Evolutionary conservation across 2,888 invertebrate genomes (phyloP).

Genomic region (Netelia melanura): DNA sequence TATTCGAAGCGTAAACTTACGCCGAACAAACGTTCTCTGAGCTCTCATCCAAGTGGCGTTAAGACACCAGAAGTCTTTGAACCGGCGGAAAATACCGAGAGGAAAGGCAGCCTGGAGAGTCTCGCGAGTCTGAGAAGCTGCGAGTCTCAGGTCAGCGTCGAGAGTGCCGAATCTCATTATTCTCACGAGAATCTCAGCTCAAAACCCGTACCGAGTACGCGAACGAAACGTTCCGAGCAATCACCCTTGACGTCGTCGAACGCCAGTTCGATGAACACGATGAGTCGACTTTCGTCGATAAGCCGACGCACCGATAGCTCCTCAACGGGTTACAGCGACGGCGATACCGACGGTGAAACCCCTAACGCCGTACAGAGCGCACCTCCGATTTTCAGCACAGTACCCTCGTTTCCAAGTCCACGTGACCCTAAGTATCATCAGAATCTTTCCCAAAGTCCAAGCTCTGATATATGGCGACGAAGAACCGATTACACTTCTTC

Average conservation of each 20-base stretch:
- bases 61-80: slow-evolving; percentile 75
- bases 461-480: slow-evolving; percentile 81
- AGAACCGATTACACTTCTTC: slow-evolving; percentile 75
- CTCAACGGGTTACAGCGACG: slow-evolving; percentile 84
- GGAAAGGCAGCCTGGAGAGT: slow-evolving; percentile 87
- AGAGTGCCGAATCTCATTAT: slow-evolving; percentile 82
- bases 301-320: slow-evolving; percentile 81
- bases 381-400: slow-evolving; percentile 80
- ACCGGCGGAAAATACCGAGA: slow-evolving; percentile 80
- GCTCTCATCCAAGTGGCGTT: slow-evolving; percentile 66
- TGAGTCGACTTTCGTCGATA: slow-evolving; percentile 77
- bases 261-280: slow-evolving; percentile 74
- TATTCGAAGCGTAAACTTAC: slow-evolving; percentile 82
- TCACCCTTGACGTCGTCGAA: slow-evolving; percentile 73
- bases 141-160: slow-evolving; percentile 85
- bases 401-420: slow-evolving; percentile 77
- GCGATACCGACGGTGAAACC: slow-evolving; percentile 84
- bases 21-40: slow-evolving; percentile 79
- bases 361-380: slow-evolving; percentile 82
- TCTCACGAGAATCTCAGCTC: slow-evolving; percentile 78
- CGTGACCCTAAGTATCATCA: slow-evolving; percentile 78
- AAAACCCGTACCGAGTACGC: slow-evolving; percentile 81
- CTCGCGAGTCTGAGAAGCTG: slow-evolving; percentile 85
- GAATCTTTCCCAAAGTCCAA: slow-evolving; percentile 78
- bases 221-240: slow-evolving; percentile 81